Conservation (phyloP, 2,797 vertebrate genomes). For the Nyctibius grandis region DNA sequence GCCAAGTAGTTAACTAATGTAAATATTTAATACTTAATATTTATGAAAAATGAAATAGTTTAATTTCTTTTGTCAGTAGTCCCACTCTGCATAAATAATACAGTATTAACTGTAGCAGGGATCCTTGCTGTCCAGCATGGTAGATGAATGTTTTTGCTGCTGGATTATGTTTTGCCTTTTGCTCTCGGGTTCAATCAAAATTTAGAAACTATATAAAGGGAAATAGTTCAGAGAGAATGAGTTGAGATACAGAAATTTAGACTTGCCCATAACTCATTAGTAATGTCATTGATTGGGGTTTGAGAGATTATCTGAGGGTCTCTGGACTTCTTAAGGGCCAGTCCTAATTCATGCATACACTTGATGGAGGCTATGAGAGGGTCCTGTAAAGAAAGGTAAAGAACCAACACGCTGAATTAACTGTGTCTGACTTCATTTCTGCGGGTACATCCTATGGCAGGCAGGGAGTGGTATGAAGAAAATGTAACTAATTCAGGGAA, state of each 20-base stretch:
- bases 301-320: background rate
- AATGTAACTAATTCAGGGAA: background rate
- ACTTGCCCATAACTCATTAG: background rate
- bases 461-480: background rate
- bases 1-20: background rate
- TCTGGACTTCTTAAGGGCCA: background rate
- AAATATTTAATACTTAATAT: background rate
- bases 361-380: background rate
- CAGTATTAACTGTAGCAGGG: background rate
- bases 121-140: background rate
- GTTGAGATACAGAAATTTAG: background rate
- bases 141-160: background rate
- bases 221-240: background rate
- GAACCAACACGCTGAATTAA: background rate
- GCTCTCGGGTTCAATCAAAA: background rate
- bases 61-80: background rate
- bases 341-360: background rate
- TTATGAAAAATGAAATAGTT: background rate
- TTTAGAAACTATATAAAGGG: background rate
- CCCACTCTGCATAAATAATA: background rate
- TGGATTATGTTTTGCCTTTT: background rate
- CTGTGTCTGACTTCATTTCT: background rate
- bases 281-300: background rate
- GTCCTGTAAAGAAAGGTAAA: background rate
- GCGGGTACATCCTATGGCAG: background rate